These are phyloP conservation scores for Loripinus fragilis DNA, from an alignment of 2,888 invertebrate genomes.

Conservation along the genomic window DNA sequence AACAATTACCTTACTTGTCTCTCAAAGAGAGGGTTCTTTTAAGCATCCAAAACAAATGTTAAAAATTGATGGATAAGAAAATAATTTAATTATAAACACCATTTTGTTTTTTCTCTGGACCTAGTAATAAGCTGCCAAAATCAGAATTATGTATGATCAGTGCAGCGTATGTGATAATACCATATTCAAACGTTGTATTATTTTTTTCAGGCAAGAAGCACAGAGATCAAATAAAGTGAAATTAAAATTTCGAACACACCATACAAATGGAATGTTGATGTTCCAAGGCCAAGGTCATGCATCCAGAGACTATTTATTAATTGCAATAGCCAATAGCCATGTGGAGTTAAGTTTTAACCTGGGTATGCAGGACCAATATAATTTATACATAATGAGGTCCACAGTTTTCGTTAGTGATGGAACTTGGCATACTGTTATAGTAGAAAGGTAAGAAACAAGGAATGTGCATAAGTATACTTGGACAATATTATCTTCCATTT, in stretches of 20 bases:
- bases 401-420: conserved; percentile 88
- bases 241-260: conserved; percentile 88
- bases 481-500: too few species aligned
- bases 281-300: conserved; percentile 89
- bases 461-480: too few species aligned
- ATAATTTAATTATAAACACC: too few species aligned
- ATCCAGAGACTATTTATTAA: conserved; percentile 89
- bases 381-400: conserved; percentile 84
- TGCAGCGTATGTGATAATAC: too few species aligned
- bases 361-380: conserved; percentile 85
- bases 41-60: too few species aligned
- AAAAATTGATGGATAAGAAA: too few species aligned
- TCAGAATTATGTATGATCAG: too few species aligned
- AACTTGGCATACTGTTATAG: conserved; percentile 90
- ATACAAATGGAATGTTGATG: conserved; percentile 88
- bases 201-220: conserved; percentile 88
- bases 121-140: too few species aligned
- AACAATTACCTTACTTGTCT: too few species aligned
- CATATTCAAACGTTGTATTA: too few species aligned
- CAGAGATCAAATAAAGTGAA: conserved; percentile 90
- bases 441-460: conserved; percentile 83
- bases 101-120: too few species aligned
- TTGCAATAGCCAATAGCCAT: conserved; percentile 89
- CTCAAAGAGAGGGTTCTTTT: too few species aligned
- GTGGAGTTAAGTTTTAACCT: conserved; percentile 89